Conservation (phyloP, 1,140 invertebrate genomes). For the Drosophila parvula region DNA sequence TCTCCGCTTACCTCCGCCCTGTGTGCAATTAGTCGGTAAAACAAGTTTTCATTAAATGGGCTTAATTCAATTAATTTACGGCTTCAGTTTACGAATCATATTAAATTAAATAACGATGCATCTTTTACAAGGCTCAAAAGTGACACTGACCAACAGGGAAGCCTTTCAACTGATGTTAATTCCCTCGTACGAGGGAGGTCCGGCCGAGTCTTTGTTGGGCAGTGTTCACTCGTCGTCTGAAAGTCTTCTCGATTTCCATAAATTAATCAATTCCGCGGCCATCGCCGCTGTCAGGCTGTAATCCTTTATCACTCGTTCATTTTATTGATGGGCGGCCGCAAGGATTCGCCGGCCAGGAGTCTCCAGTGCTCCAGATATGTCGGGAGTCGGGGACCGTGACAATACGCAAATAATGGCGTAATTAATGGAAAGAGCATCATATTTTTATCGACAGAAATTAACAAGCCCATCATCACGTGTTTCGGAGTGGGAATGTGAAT, state of each 20-base stretch:
- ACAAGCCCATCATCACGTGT: constrained; percentile 49
- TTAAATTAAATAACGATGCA: constrained; percentile 70
- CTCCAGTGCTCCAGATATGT: neutral
- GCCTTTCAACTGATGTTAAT: neutral
- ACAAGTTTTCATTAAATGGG: constrained; percentile 32
- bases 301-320: constrained; percentile 72
- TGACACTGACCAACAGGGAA: constrained; percentile 32
- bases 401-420: constrained; percentile 77
- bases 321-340: constrained; percentile 64
- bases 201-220: constrained; percentile 25
- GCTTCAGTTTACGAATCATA: constrained; percentile 53
- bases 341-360: constrained; percentile 13
- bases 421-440: constrained; percentile 70
- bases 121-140: constrained; percentile 35
- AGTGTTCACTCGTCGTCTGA: constrained; percentile 39
- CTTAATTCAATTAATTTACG: constrained; percentile 73
- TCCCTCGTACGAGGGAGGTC: neutral
- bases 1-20: neutral
- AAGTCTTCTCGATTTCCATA: constrained; percentile 71
- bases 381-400: constrained; percentile 25
- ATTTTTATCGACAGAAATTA: constrained; percentile 64
- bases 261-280: constrained; percentile 71
- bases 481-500: neutral
- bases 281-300: constrained; percentile 43
- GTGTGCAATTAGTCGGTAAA: constrained; percentile 47